Percentiles rank a stretch among this genome's conserved stretches.
Conservation (phyloP, 2,113 vertebrate genomes). For the Bubalus kerabau region DNA sequence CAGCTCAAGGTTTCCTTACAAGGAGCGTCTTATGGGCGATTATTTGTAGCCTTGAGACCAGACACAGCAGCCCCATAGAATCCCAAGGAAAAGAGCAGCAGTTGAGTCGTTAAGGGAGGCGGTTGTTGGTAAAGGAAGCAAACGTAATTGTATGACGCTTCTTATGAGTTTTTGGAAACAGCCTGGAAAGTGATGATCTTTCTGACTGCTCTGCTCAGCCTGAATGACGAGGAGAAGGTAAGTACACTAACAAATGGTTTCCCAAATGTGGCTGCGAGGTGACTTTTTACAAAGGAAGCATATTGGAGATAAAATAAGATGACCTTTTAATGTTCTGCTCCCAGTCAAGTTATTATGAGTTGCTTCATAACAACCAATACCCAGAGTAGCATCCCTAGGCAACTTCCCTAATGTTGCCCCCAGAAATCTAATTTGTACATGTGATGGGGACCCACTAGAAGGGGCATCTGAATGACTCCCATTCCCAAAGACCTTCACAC, state of each 20-base stretch:
- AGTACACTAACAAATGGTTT: conserved; percentile 67
- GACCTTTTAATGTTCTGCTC: conserved; percentile 67
- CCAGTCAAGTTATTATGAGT: conserved; percentile 46
- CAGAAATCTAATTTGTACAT: conserved; percentile 62
- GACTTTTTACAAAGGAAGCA: conserved; percentile 54
- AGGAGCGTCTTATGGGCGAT: background rate
- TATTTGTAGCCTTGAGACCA: background rate
- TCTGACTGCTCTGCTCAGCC: conserved; percentile 27
- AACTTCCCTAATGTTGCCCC: conserved; percentile 6
- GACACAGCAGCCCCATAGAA: background rate
- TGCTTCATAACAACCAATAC: conserved; percentile 25
- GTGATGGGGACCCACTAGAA: conserved; percentile 43
- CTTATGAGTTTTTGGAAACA: conserved; percentile 11
- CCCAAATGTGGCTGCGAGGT: conserved; percentile 51
- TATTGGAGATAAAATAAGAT: conserved; percentile 55
- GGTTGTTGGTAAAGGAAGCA: background rate
- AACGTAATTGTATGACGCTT: background rate
- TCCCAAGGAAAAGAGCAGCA: background rate
- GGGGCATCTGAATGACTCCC: conserved; percentile 23
- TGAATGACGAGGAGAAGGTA: conserved; percentile 42
- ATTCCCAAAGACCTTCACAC: conserved; percentile 6
- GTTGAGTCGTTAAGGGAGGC: background rate
- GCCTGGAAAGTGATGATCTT: conserved; percentile 18
- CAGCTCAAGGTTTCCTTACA: background rate
- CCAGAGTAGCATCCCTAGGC: background rate